Conservation (phyloP, 2,888 invertebrate genomes). For the Polyommatus iphigenia region DNA sequence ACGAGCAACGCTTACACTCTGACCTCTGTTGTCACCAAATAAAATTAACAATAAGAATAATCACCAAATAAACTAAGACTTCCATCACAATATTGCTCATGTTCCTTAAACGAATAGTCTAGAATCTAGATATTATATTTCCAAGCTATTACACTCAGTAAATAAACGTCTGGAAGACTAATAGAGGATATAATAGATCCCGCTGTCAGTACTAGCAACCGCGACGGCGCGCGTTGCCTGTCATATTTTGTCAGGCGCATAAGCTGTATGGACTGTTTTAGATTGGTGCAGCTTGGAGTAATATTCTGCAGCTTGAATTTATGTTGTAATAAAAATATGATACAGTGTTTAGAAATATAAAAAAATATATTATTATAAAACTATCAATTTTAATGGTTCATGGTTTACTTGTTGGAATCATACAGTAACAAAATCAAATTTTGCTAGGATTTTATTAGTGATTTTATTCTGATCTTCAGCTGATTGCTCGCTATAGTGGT, state of each 20-base stretch:
- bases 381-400: no score
- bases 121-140: background rate
- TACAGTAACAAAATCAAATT: no score
- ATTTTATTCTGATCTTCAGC: no score
- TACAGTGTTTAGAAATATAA: background rate
- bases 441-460: no score
- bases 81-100: background rate
- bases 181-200: background rate
- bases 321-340: background rate
- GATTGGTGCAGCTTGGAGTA: background rate
- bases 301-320: background rate
- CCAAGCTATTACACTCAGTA: background rate
- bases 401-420: no score
- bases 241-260: constrained; percentile 29
- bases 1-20: no score
- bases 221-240: constrained; percentile 1
- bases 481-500: no score
- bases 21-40: no score
- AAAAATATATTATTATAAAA: no score
- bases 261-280: constrained; percentile 6
- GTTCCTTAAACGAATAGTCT: background rate
- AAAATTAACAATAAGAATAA: no score
- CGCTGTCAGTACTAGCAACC: background rate
- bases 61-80: background rate
- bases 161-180: background rate